Base-by-base conservation (phyloP, 2,888 invertebrate species). In the Pteria penguin region DNA sequence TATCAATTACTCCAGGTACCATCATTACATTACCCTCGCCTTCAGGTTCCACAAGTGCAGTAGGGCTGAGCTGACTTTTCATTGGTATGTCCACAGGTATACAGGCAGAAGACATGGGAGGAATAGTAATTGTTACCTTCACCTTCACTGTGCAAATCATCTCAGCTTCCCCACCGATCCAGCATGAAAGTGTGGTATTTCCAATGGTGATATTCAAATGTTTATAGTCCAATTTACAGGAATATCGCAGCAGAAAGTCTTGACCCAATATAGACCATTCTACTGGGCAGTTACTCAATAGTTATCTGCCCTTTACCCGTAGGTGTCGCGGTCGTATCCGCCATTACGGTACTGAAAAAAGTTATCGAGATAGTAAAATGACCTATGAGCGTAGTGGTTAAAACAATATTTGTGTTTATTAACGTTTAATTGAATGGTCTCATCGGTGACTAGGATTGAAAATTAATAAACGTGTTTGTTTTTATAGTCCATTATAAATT, bases 241-340 rank as follows among this genome's bases (percentile, higher is more conserved):
- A 31, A 70, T 70, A 36, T n/a, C 45, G 11, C 29, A 70, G 29
- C 5, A 68, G 45, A 32, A 70, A 70, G 32, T 70, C 61, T 61
- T 70, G 70, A 5, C 70, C 61, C 14, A 70, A 14, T n/a, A n/a
- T n/a, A n/a, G n/a, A n/a, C n/a, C n/a, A n/a, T n/a, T n/a, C n/a
- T n/a, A n/a, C n/a, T n/a, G n/a, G n/a, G n/a, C n/a, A n/a, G n/a
- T n/a, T n/a, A n/a, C n/a, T n/a, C n/a, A n/a, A n/a, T n/a, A n/a
- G n/a, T n/a, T n/a, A n/a, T n/a, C n/a, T n/a, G n/a, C n/a, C n/a
- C n/a, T n/a, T n/a, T n/a, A n/a, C n/a, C n/a, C n/a, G n/a, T n/a
- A n/a, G n/a, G n/a, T n/a, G n/a, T n/a, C n/a, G n/a, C n/a, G n/a
- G n/a, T n/a, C n/a, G n/a, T n/a, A n/a, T n/a, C n/a, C n/a, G n/a